phyloP scores from a whole-genome alignment of 2,888 invertebrate genomes.

The Bimastos eiseni region DNA sequence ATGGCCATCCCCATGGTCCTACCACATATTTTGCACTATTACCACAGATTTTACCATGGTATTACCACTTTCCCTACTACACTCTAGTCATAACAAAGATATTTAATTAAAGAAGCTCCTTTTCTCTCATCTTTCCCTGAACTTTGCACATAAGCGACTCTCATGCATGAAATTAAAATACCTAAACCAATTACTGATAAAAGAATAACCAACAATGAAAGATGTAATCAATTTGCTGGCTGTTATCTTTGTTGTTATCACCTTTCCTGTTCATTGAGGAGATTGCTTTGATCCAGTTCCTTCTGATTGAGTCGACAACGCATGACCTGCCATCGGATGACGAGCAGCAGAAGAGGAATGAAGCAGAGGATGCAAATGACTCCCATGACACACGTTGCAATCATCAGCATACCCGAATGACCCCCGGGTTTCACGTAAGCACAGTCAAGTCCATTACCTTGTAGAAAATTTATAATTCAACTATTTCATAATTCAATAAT shows the following conservation, averaged over 20 bases:
- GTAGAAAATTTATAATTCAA: conserved; percentile 28
- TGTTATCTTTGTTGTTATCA: background rate
- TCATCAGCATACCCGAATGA: conserved; percentile 45
- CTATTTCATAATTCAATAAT: background rate
- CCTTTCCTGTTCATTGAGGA: background rate
- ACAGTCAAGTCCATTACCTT: conserved; percentile 52
- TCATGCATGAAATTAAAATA: background rate
- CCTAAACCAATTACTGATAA: conserved; percentile 2
- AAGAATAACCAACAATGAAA: background rate
- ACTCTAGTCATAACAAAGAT: background rate
- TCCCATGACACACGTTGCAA: conserved; percentile 56
- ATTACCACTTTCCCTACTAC: too few relatives aligned
- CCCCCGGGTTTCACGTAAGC: conserved; percentile 48
- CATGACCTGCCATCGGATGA: conserved; percentile 47
- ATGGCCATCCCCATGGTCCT: too few relatives aligned
- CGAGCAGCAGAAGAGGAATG: conserved; percentile 50
- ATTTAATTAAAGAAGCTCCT: conserved; percentile 4
- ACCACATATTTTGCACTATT: too few relatives aligned
- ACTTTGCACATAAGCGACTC: background rate
- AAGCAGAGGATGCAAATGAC: conserved; percentile 52
- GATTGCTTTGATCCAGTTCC: background rate
- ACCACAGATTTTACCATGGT: too few relatives aligned
- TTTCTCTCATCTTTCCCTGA: background rate
- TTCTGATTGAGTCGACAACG: background rate
- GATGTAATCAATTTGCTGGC: background rate